A percentile compares a stretch with the other conserved stretches of the same genome.
These are phyloP conservation scores for Callithrix jacchus DNA, from an alignment of 2,113 vertebrate genomes.

Conservation along the genomic window DNA sequence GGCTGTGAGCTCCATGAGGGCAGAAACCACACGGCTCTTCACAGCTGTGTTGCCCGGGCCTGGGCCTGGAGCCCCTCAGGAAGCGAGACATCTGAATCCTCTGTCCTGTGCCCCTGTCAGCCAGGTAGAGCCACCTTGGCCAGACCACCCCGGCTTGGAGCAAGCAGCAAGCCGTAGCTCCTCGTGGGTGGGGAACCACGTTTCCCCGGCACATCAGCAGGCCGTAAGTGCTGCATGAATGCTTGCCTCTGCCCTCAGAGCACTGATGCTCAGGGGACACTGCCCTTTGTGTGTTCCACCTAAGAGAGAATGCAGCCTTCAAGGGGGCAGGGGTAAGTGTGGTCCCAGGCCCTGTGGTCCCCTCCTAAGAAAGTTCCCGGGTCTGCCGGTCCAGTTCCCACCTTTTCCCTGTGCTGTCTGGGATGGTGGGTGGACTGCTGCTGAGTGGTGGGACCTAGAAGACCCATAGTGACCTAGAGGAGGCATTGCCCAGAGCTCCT, in stretches of 20 bases:
- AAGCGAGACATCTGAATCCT: neutral
- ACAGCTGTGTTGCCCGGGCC: neutral
- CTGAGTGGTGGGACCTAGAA: neutral
- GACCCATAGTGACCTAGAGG: too few species aligned
- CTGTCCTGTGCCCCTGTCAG: neutral
- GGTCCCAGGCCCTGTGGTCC: neutral
- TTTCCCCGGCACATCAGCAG: neutral
- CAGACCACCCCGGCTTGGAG: neutral
- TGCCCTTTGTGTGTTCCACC: neutral
- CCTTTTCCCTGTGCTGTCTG: too few species aligned
- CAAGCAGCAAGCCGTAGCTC: neutral
- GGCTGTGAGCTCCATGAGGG: neutral
- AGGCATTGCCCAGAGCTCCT: neutral
- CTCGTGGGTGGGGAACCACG: fast-evolving
- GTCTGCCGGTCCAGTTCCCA: neutral
- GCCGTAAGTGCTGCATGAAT: neutral
- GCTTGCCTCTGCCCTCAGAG: neutral
- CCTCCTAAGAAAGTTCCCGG: neutral
- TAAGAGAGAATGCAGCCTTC: neutral
- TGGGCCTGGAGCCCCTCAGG: neutral
- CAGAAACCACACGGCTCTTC: neutral
- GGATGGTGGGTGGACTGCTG: fast-evolving
- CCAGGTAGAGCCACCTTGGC: neutral
- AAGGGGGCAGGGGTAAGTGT: neutral
- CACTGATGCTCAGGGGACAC: neutral